Percentiles rank a stretch among this genome's conserved stretches.
Evolutionary conservation across 2,113 vertebrate genomes (phyloP).

Genomic region (Falcunculus frontatus): DNA sequence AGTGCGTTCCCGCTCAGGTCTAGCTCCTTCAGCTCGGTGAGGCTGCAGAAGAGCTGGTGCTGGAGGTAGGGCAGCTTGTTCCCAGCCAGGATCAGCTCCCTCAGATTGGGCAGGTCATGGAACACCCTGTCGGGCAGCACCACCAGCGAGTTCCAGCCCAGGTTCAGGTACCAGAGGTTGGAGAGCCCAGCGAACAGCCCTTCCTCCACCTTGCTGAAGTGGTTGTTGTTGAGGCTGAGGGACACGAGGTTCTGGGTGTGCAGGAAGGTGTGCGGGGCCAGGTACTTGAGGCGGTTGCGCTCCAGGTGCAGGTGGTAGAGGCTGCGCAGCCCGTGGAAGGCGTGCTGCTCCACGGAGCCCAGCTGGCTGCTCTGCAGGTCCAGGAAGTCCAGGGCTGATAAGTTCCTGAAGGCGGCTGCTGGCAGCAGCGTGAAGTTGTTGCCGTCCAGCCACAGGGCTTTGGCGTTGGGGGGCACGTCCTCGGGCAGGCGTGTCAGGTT

Average conservation of each 20-base stretch:
- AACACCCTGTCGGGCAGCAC: constrained; percentile 86
- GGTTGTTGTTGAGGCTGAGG: constrained; percentile 88
- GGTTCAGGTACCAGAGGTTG: constrained; percentile 90
- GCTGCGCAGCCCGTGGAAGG: constrained; percentile 79
- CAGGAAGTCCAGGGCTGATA: constrained; percentile 84
- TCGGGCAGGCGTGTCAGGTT: constrained; percentile 80
- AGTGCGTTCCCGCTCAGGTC: constrained; percentile 87
- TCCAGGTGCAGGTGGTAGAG: constrained; percentile 88
- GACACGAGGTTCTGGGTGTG: constrained; percentile 85
- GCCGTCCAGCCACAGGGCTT: constrained; percentile 87
- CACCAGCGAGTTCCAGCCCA: constrained; percentile 91
- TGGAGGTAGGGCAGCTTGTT: constrained; percentile 93
- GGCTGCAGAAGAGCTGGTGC: constrained; percentile 86
- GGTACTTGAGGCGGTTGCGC: constrained; percentile 78
- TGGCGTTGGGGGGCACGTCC: constrained; percentile 73
- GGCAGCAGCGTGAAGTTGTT: constrained; percentile 84
- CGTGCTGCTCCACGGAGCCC: constrained; percentile 77
- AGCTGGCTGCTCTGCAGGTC: constrained; percentile 87
- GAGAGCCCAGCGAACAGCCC: constrained; percentile 84
- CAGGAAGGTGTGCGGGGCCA: constrained; percentile 78
- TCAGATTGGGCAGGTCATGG: constrained; percentile 81
- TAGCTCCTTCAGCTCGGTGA: constrained; percentile 88
- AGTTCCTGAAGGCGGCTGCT: constrained; percentile 76
- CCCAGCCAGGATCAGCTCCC: constrained; percentile 88
- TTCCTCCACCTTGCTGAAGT: constrained; percentile 84